Evolutionary conservation across 2,113 vertebrate genomes (phyloP).

Genomic region (Nothobranchius kuhntae): DNA sequence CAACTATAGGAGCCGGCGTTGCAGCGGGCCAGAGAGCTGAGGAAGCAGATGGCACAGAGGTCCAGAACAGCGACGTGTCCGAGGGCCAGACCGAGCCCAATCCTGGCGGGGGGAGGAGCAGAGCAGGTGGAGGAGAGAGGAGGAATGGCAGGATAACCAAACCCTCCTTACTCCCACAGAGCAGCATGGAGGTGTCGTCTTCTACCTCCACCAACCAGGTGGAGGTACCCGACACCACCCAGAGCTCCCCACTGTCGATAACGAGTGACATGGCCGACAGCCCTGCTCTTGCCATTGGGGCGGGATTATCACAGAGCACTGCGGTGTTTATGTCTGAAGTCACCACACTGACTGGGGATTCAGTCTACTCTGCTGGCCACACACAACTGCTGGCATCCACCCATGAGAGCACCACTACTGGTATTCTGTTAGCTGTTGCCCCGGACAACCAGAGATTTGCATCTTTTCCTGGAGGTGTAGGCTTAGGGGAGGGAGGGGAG

Average conservation of each 20-base stretch:
- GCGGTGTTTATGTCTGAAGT: slow-evolving; percentile 98
- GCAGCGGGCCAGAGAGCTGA: slow-evolving; percentile 77
- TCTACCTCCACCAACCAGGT: slow-evolving; percentile 90
- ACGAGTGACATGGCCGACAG: slow-evolving; percentile 96
- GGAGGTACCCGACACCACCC: slow-evolving; percentile 97
- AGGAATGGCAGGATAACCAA: slow-evolving; percentile 93
- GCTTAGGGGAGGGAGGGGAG: slow-evolving; percentile 83
- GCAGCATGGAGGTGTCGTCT: slow-evolving; percentile 96
- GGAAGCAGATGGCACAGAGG: slow-evolving; percentile 88
- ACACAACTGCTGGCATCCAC: slow-evolving; percentile 90
- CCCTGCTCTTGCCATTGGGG: slow-evolving; percentile 90
- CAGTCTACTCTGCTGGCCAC: slow-evolving; percentile 92
- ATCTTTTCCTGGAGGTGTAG: slow-evolving; percentile 88
- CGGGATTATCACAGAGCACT: slow-evolving; percentile 90
- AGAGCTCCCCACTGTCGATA: slow-evolving; percentile 96
- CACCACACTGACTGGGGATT: slow-evolving; percentile 85
- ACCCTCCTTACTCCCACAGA: slow-evolving; percentile 93
- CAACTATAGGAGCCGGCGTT: slow-evolving; percentile 41
- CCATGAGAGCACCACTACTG: slow-evolving; percentile 79
- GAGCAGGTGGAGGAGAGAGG: slow-evolving; percentile 85
- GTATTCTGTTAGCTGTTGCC: slow-evolving; percentile 91
- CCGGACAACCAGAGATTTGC: slow-evolving; percentile 95
- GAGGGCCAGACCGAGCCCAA: slow-evolving; percentile 93
- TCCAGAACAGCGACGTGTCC: slow-evolving; percentile 97
- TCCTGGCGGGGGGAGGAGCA: slow-evolving; percentile 82